Conservation (phyloP, 2,113 vertebrate species). For the Coptodon rendalli region DNA sequence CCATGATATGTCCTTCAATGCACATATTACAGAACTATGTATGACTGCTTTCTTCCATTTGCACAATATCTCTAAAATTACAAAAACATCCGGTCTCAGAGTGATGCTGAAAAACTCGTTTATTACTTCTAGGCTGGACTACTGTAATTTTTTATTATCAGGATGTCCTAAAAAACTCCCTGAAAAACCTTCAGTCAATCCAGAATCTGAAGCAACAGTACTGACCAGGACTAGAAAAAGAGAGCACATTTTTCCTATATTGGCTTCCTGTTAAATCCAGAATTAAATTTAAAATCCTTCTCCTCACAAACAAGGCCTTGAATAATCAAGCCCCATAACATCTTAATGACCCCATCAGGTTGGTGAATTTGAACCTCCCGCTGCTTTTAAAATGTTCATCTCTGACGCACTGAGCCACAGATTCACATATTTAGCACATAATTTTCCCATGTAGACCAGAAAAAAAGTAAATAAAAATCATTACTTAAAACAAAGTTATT, state of each 20-base stretch:
- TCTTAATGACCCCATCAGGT: background rate
- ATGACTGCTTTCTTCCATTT: background rate
- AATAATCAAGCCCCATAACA: background rate
- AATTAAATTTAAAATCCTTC: background rate
- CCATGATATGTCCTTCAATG: background rate
- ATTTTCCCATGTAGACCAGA: background rate
- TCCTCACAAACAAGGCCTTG: background rate
- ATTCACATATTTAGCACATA: background rate
- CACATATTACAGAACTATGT: background rate
- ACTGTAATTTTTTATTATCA: background rate
- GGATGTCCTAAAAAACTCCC: background rate
- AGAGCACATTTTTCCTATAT: background rate
- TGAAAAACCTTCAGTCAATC: background rate
- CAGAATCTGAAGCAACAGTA: background rate
- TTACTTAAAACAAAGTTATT: background rate
- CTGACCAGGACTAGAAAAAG: background rate
- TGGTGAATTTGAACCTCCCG: background rate
- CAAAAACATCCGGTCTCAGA: background rate
- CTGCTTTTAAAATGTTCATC: background rate
- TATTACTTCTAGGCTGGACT: background rate
- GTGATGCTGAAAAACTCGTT: background rate
- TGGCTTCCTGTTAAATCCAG: accelerated
- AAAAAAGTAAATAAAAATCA: background rate
- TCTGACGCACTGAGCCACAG: background rate
- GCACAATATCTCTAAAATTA: background rate